phyloP scores from a whole-genome alignment of 64 coral and sea anemone species.

The Pachyseris speciosa region DNA sequence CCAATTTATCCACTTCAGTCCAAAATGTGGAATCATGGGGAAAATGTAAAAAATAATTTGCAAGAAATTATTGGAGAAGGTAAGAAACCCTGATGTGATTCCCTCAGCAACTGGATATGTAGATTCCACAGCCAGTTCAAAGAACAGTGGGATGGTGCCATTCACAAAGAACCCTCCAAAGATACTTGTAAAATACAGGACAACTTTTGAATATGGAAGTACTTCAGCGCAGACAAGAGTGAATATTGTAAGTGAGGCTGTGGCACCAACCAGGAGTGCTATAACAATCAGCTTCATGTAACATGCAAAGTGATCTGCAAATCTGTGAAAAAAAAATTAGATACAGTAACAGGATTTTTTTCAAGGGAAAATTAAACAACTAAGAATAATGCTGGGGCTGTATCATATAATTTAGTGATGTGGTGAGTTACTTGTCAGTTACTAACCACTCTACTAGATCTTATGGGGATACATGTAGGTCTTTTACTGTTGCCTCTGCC shows the following conservation, averaged over 20 bases:
- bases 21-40: conserved; percentile 93
- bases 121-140: conserved; percentile 93
- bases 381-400: no score
- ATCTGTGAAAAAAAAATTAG: no score
- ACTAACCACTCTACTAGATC: no score
- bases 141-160: conserved; percentile 96
- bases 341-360: no score
- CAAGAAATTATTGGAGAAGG: conserved; percentile 92
- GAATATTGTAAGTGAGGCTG: conserved; percentile 69
- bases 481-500: no score
- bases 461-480: no score
- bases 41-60: conserved; percentile 96
- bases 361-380: no score
- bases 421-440: no score
- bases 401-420: no score
- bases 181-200: conserved; percentile 82
- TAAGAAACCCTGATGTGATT: conserved; percentile 86
- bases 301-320: conserved; percentile 92
- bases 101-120: conserved; percentile 96
- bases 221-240: conserved; percentile 75
- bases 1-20: conserved; percentile 97
- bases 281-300: conserved; percentile 89
- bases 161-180: conserved; percentile 94
- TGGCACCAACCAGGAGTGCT: conserved; percentile 71
- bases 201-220: conserved; percentile 55